Evolutionary conservation across 2,888 invertebrate genomes (phyloP).

Genomic region (Callimorpha dominula): DNA sequence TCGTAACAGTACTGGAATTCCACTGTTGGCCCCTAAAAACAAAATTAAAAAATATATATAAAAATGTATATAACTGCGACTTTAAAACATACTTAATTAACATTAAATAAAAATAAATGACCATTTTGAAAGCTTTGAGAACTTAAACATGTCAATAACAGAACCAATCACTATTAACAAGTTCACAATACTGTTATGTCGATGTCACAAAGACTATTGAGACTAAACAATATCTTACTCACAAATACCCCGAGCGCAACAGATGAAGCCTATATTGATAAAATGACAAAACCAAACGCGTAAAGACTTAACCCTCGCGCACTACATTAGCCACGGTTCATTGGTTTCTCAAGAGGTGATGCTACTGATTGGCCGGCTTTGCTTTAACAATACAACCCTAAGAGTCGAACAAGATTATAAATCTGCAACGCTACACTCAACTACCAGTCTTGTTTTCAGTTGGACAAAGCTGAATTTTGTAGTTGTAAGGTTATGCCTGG

Average conservation of each 20-base stretch:
- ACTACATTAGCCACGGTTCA: slow-evolving; percentile 80
- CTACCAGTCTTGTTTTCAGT: slow-evolving; percentile 32
- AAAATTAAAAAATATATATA: neutral
- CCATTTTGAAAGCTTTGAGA: neutral
- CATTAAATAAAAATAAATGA: neutral
- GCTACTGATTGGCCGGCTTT: slow-evolving; percentile 84
- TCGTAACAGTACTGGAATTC: no score
- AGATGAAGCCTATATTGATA: slow-evolving; percentile 65
- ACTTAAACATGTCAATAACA: slow-evolving; percentile 31
- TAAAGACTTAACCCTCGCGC: slow-evolving; percentile 80
- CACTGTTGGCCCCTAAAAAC: no score
- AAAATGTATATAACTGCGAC: neutral
- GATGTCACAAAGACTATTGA: slow-evolving; percentile 42
- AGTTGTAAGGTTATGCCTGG: slow-evolving; percentile 33
- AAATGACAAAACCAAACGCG: slow-evolving; percentile 81
- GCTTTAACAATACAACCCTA: slow-evolving; percentile 74
- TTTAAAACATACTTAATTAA: neutral
- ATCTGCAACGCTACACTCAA: slow-evolving; percentile 17
- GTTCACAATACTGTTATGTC: slow-evolving; percentile 37
- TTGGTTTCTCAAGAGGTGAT: slow-evolving; percentile 83
- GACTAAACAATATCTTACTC: slow-evolving; percentile 31
- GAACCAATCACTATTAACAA: slow-evolving; percentile 30
- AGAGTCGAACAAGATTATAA: slow-evolving; percentile 53
- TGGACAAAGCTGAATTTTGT: slow-evolving; percentile 40
- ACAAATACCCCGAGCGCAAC: slow-evolving; percentile 55